A percentile compares a stretch with the other conserved stretches of the same genome.
phyloP scores from a whole-genome alignment of 2,888 invertebrate genomes.

The Actias luna region DNA sequence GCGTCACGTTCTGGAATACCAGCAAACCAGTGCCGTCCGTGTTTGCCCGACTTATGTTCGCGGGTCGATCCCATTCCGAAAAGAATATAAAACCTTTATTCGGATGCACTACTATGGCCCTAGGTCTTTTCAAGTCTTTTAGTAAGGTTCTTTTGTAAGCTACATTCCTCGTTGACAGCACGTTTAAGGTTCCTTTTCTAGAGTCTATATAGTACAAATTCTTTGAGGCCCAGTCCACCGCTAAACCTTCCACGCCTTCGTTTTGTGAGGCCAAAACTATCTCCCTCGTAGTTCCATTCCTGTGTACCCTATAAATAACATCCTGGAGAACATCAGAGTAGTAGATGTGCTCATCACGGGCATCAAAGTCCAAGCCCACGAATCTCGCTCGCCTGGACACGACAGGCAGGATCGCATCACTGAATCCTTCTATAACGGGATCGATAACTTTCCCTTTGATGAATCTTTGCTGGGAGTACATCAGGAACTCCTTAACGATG shows the following conservation, averaged over 20 bases:
- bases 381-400: constrained; percentile 95
- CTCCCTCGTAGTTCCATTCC: constrained; percentile 90
- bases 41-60: constrained; percentile 96
- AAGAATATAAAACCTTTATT: constrained; percentile 97
- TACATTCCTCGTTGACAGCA: constrained; percentile 93
- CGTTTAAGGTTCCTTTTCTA: constrained; percentile 95
- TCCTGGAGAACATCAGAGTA: constrained; percentile 98
- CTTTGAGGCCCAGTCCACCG: constrained; percentile 97
- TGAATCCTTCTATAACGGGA: constrained; percentile 94
- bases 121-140: constrained; percentile 93
- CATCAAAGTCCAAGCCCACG: constrained; percentile 97
- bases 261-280: constrained; percentile 97
- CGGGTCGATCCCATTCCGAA: constrained; percentile 98
- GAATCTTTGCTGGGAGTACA: constrained; percentile 97
- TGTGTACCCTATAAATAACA: constrained; percentile 92
- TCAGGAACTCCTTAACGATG: constrained; percentile 92
- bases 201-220: constrained; percentile 98
- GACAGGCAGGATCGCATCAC: constrained; percentile 97
- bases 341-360: constrained; percentile 94
- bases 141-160: constrained; percentile 91
- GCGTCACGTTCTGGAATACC: constrained; percentile 93
- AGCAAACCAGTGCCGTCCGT: constrained; percentile 93
- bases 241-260: constrained; percentile 97
- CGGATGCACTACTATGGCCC: constrained; percentile 98
- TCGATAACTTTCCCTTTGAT: constrained; percentile 96